Evolutionary conservation across 2,888 invertebrate species (phyloP).

Genomic region (Cantharis rustica): DNA sequence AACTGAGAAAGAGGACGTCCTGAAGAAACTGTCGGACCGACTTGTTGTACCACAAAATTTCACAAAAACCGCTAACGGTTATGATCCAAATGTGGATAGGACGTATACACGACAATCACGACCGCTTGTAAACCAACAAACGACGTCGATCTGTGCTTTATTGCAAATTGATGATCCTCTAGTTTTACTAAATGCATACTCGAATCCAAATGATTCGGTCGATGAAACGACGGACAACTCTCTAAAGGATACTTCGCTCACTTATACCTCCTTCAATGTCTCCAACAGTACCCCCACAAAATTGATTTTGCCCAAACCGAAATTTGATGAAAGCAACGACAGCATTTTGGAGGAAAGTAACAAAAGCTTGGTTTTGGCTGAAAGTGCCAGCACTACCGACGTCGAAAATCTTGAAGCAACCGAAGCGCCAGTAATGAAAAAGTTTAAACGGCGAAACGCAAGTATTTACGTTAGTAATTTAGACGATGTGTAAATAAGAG

Average conservation of each 20-base stretch:
- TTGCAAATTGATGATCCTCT: slow-evolving; percentile 83
- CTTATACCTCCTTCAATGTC: slow-evolving; percentile 2
- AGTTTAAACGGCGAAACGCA: slow-evolving; percentile 56
- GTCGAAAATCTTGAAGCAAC: background rate
- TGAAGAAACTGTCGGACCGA: slow-evolving; percentile 67
- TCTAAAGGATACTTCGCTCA: slow-evolving; percentile 11
- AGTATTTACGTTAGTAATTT: slow-evolving; percentile 44
- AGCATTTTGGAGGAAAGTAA: background rate
- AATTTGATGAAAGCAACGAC: slow-evolving; percentile 17
- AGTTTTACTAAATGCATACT: slow-evolving; percentile 59
- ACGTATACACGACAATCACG: slow-evolving; percentile 52
- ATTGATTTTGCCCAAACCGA: slow-evolving; percentile 43
- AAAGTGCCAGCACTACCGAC: background rate
- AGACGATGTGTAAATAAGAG: background rate
- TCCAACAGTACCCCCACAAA: background rate
- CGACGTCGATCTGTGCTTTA: slow-evolving; percentile 67
- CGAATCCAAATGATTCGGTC: background rate
- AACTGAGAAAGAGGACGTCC: slow-evolving; percentile 71
- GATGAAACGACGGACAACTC: background rate
- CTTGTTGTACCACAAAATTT: slow-evolving; percentile 81
- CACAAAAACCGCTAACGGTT: slow-evolving; percentile 71
- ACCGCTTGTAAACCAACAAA: slow-evolving; percentile 71
- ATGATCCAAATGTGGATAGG: slow-evolving; percentile 55
- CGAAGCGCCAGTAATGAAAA: slow-evolving; percentile 43
- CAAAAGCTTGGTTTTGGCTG: background rate